Conservation (phyloP, 2,797 vertebrate species). For the Chrysocyon brachyurus region DNA sequence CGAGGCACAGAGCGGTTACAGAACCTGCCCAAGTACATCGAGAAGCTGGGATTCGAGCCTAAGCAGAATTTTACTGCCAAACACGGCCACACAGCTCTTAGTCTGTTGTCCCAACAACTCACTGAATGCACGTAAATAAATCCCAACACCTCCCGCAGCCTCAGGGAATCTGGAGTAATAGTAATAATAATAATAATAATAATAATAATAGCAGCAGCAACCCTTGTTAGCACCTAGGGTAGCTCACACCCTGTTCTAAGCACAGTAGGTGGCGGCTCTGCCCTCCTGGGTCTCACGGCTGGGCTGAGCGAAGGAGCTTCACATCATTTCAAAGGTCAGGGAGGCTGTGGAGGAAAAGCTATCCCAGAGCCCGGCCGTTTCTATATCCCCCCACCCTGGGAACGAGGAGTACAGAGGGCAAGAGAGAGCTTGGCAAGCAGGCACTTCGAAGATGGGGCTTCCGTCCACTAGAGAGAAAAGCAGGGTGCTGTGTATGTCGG, state of each 20-base stretch:
- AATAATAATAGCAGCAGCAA: background rate
- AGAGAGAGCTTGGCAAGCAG: background rate
- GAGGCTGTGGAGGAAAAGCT: background rate
- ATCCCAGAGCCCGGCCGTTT: background rate
- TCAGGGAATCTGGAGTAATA: background rate
- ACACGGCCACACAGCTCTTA: background rate
- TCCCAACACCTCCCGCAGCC: background rate
- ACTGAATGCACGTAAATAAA: background rate
- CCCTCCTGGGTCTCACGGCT: background rate
- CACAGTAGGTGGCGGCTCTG: rapidly evolving
- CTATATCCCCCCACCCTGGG: background rate
- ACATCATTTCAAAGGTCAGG: rapidly evolving
- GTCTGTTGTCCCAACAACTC: background rate
- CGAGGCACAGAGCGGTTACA: background rate
- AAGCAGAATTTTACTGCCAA: background rate
- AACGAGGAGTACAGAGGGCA: rapidly evolving
- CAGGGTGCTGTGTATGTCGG: background rate
- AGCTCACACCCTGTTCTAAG: background rate
- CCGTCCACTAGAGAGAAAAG: background rate
- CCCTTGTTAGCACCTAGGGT: rapidly evolving
- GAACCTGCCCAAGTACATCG: background rate
- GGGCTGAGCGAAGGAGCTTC: background rate
- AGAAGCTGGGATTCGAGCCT: background rate
- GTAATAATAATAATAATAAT: too few species aligned
- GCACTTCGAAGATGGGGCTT: rapidly evolving